Base-by-base conservation (phyloP, 2,888 invertebrate species). In the Lycophotia porphyrea region DNA sequence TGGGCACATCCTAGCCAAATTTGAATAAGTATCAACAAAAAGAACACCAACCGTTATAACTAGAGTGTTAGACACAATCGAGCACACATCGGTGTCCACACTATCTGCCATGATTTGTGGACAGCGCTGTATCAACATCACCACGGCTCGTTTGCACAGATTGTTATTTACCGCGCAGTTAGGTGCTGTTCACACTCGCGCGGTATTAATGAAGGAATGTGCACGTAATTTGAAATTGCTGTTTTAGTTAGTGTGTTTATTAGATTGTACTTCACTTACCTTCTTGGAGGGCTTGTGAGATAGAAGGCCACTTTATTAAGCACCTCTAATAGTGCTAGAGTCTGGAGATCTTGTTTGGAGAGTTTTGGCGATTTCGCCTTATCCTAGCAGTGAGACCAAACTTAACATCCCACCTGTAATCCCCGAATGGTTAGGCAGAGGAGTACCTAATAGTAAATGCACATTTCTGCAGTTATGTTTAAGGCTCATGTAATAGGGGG, bases 121-220 rank as follows among this genome's bases (percentile, higher is more conserved):
- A 78, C 84, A 71, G 79, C 84, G 86, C 84, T 84, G 82, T 88
- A 90, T 88, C 91, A 88, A 90, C 89, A 90, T 90, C 92, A 90
- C 82, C 91, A 88, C 86, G 79, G 87, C 92, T 93, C 92, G 93
- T 93, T 93, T 92, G 92, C 91, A 83, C 83, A 90, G 91, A 93
- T 93, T 93, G 93, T 92, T 93, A 93, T 93, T 93, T 93, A 93
- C 91, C 78, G 84, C 79, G 64, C 71, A 36, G 58, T 76, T 73
- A 77, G 78, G 88, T 24, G 42, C 7, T 66, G 72, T 77, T 66
- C 79, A 88, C 78, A 87, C 86, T 84, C 8, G 27, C 9, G 36
- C 27, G 0, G 31, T 65, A 49, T 76, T 76, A 76, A 81, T 81
- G 44, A 64, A 76, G 76, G 76, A 84, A 82, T 84, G 76, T 63